Evolutionary conservation across 2,113 vertebrate genomes (phyloP).

Genomic region (Alethe diademata): DNA sequence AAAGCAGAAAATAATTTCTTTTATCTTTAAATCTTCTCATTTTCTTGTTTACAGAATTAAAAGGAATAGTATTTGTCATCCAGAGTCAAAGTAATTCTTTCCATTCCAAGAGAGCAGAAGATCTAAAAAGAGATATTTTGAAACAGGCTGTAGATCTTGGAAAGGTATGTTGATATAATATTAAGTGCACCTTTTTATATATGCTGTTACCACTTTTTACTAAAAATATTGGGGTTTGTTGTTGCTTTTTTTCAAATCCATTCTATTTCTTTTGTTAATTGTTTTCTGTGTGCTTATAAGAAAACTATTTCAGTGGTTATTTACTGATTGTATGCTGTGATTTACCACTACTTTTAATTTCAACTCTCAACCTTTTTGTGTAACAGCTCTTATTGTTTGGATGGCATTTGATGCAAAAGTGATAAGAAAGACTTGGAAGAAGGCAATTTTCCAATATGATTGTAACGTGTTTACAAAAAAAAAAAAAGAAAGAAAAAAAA

Average conservation of each 20-base stretch:
- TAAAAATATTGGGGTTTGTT: background rate
- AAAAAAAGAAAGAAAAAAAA: too few relatives aligned
- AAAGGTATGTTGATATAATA: slow-evolving; percentile 76
- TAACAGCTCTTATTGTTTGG: background rate
- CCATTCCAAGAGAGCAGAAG: slow-evolving; percentile 86
- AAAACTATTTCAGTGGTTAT: background rate
- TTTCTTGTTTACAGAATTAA: slow-evolving; percentile 81
- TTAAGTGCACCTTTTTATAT: background rate
- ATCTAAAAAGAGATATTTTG: slow-evolving; percentile 80
- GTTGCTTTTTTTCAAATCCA: background rate
- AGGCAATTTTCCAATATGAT: background rate
- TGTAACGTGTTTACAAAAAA: background rate
- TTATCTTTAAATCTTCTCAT: slow-evolving; percentile 13
- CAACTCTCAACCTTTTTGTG: background rate
- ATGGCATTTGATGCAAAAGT: background rate
- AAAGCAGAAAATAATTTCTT: background rate
- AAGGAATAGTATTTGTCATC: slow-evolving; percentile 90
- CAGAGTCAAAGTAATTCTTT: slow-evolving; percentile 95
- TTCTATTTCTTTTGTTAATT: background rate
- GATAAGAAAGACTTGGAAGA: background rate
- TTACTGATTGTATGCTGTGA: background rate
- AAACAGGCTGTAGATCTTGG: slow-evolving; percentile 77
- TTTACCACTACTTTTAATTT: background rate
- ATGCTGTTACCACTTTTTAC: background rate
- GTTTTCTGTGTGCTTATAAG: background rate